Base-by-base conservation (phyloP, 1,140 invertebrate genomes). In the Oscheius sp. region DNA sequence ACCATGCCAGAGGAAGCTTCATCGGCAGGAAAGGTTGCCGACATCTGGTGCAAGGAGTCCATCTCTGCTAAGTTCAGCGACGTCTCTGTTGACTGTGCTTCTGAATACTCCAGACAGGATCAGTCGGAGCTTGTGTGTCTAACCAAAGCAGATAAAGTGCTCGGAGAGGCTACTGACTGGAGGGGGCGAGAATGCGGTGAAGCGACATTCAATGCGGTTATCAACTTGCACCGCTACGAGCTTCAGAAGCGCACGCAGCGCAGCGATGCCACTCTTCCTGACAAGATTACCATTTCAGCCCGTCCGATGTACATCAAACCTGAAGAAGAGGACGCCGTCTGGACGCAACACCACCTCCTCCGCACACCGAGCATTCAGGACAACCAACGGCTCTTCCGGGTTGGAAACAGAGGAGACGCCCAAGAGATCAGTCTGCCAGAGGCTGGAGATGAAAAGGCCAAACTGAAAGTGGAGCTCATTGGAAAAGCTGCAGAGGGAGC, bases 401-500 rank as follows among this genome's bases (percentile, higher is more conserved):
- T 68, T 36, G 66, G 66, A 58, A 49, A 46, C 2, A 34, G 71
- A 62, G 45, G 65, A 62, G 64, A 77, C 36, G 13, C 28, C 28
- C 4, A 61, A 77, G 34, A 23, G 35, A 26, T 13, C 64, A 66
- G 32, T 18, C 31, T 73, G 2, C 45, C 36, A 61, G 71, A 78
- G 59, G 42, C 59, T 36, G 70, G 67, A 59, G 74, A 78, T 42
- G 74, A 78, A 20, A 76, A 76, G 42, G 66, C 68, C 18, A 77
- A 71, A 15, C 42, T 78, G 35, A 55, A 49, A 13, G 70, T 78
- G 10, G 70, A 78, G 10, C 34, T 76, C 20, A 72, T 78, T 31
- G 73, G 73, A 13, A 58, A 59, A 34, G 32, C 42, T 13, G 28
- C 23, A 20, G 42, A 58, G 15, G 2, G 23, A 26, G 74, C 45